Base-by-base conservation (phyloP, 1,140 invertebrate genomes). In the Eufriesea mexicana region DNA sequence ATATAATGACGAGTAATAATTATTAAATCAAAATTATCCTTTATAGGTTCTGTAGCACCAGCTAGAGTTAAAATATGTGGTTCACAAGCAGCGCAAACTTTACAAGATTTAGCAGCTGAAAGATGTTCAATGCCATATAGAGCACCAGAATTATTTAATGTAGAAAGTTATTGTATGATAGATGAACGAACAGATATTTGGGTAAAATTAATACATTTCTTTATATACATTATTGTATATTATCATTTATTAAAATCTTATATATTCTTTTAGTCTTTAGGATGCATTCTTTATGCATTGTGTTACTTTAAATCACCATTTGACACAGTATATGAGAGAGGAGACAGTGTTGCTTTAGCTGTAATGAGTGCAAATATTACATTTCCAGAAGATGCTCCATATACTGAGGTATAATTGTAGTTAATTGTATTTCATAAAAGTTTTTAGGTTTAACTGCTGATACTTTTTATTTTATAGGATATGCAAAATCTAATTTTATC, bases 111-210 rank as follows among this genome's bases (percentile, higher is more conserved):
- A 70, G 98, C 97, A 12, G 97, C 97, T 76, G 97, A 98, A 94
- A 95, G 97, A 85, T 98, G 97, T 92, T 97, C 97, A 35, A 98
- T 98, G 96, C 96, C 97, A 18, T 98, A 98, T 90, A 95, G 97
- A 90, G 97, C 98, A 28, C 98, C 98, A 25, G 98, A 98, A 94
- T 94, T 98, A 49, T 98, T 98, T 90, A 97, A 97, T 89, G 97
- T 98, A 57, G 96, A 98, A 93, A 96, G 96, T 80, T 96, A 97
- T 89, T 96, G 96, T 90, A 96, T 96, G 89, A 96, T 98, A 84
- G 97, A 98, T 93, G 97, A 98, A 93, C 94, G 97, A 84, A 97
- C 97, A 55, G 98, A 98, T 94, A 96, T 98, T 89, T 98, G 98
- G 98, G 97, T 98, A 94, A 93, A 45, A 5, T 59, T 18, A 55